These are phyloP conservation scores for Paramormyrops hopkinsi DNA, from an alignment of 2,797 vertebrate species.

Conservation along the genomic window DNA sequence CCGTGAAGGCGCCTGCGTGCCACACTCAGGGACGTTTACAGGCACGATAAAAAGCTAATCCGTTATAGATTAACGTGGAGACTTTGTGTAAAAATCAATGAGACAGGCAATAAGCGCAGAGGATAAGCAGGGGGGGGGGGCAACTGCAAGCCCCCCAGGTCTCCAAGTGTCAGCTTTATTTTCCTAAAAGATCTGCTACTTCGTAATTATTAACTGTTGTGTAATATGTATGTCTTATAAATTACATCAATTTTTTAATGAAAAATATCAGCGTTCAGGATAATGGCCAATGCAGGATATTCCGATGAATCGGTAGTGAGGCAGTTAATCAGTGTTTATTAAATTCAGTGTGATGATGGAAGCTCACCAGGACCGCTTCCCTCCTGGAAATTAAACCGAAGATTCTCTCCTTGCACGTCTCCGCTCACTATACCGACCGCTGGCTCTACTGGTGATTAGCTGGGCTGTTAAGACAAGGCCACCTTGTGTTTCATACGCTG, in stretches of 20 bases:
- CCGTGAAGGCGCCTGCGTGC: neutral
- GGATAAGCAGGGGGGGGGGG: neutral
- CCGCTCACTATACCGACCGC: neutral
- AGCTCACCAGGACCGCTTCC: too few species aligned
- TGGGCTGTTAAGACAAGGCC: neutral
- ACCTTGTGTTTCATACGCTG: neutral
- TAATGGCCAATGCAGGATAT: neutral
- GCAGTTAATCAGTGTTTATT: neutral
- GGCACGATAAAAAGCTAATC: conserved; percentile 4
- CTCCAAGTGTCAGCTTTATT: neutral
- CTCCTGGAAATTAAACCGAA: neutral
- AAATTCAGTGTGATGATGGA: neutral
- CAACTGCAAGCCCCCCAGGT: neutral
- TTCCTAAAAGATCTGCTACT: neutral
- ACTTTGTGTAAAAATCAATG: conserved; percentile 20
- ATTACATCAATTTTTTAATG: neutral
- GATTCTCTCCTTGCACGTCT: neutral
- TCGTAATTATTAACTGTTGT: neutral
- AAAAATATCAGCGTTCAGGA: neutral
- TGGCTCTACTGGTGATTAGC: neutral
- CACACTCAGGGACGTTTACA: conserved; percentile 7
- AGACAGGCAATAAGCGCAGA: conserved; percentile 1
- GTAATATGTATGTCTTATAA: neutral
- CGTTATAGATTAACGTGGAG: neutral
- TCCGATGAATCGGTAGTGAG: neutral